These are phyloP conservation scores for Phenganax stokvisi DNA, from an alignment of 92 coral and sea anemone species.

Conservation along the genomic window DNA sequence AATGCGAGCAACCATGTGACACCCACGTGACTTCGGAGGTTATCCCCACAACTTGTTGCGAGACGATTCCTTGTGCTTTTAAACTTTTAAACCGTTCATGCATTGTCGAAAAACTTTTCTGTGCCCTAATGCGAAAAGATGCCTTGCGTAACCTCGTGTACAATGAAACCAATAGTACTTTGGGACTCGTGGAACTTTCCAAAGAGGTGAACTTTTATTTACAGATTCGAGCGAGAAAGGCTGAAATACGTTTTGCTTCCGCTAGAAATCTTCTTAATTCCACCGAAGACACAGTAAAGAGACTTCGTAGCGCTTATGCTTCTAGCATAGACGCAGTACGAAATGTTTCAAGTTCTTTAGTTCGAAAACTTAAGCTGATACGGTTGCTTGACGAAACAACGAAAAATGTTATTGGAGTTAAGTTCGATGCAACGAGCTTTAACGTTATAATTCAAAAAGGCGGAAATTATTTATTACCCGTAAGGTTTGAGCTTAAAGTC, in stretches of 20 bases:
- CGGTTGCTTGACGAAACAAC: neutral
- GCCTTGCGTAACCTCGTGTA: conserved; percentile 42
- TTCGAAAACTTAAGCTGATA: neutral
- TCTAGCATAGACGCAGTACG: neutral
- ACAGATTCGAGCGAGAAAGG: conserved; percentile 49
- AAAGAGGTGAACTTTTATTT: conserved; percentile 39
- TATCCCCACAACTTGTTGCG: conserved; percentile 60
- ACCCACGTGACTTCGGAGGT: conserved; percentile 51
- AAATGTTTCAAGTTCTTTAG: neutral
- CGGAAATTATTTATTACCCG: conserved; percentile 28
- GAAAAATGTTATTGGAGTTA: conserved; percentile 24
- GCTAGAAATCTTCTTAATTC: conserved; percentile 43
- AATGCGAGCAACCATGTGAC: conserved; percentile 58
- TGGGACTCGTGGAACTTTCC: conserved; percentile 40
- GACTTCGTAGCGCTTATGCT: neutral
- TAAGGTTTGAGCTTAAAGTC: conserved; percentile 9
- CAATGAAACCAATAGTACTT: conserved; percentile 30
- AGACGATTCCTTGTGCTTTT: conserved; percentile 46
- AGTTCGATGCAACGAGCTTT: neutral
- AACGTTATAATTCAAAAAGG: neutral
- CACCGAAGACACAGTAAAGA: conserved; percentile 45
- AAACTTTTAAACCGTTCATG: conserved; percentile 49
- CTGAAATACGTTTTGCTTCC: conserved; percentile 44
- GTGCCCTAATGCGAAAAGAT: conserved; percentile 47
- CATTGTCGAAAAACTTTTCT: conserved; percentile 52